phyloP scores from a whole-genome alignment of 2,113 vertebrate genomes.

The Dipodomys stephensi region DNA sequence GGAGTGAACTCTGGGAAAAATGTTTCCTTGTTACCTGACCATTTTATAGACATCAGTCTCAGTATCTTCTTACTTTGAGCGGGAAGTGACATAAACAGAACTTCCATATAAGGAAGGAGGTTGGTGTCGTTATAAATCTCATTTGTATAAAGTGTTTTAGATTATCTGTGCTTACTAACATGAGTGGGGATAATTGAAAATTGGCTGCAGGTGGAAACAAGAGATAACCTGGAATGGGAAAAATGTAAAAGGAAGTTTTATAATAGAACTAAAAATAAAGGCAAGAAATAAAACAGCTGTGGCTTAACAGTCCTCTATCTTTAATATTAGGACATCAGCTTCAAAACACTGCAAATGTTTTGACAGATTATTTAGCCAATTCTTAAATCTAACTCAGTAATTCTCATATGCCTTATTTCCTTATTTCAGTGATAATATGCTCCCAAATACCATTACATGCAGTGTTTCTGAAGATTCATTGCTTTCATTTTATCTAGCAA shows the following conservation, averaged over 20 bases:
- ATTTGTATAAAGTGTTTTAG: not conserved
- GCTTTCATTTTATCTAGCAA: slow-evolving; percentile 59
- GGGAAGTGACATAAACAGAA: not conserved
- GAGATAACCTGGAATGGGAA: not conserved
- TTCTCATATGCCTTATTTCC: slow-evolving; percentile 31
- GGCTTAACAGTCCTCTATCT: not conserved
- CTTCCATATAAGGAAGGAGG: not conserved
- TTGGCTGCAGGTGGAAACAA: slow-evolving; percentile 29
- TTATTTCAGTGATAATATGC: slow-evolving; percentile 38
- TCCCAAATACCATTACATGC: slow-evolving; percentile 18
- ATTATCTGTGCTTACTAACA: slow-evolving; percentile 1
- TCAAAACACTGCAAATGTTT: slow-evolving; percentile 33
- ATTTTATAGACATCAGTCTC: not conserved
- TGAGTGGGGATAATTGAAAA: not conserved
- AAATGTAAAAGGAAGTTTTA: not conserved
- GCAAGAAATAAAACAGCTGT: not conserved
- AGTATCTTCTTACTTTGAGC: not conserved
- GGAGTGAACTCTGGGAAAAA: not conserved
- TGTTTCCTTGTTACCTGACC: not conserved
- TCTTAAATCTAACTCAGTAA: slow-evolving; percentile 65
- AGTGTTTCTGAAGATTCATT: slow-evolving; percentile 31
- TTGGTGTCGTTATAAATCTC: not conserved
- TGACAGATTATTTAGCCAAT: slow-evolving; percentile 41
- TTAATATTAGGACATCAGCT: slow-evolving; percentile 8
- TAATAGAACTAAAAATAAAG: not conserved